These are phyloP conservation scores for Paralvinella palmiformis DNA, from an alignment of 1,140 invertebrate genomes.

Conservation along the genomic window DNA sequence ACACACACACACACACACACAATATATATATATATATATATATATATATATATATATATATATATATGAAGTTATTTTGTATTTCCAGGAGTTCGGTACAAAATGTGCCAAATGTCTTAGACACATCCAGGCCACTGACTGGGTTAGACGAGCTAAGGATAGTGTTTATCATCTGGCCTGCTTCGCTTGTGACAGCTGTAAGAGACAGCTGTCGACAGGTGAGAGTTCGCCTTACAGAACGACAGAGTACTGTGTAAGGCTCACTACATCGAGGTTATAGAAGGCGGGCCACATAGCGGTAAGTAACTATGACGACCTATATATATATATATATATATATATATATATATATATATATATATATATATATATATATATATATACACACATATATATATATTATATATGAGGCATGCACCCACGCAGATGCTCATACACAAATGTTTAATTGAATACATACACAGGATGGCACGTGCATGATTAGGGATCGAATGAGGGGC, in stretches of 20 bases:
- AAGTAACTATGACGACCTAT: too few relatives aligned
- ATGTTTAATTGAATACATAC: too few relatives aligned
- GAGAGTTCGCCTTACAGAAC: slow-evolving; percentile 94
- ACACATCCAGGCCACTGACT: slow-evolving; percentile 86
- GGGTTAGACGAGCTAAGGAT: slow-evolving; percentile 89
- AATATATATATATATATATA: background rate
- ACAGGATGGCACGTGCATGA: too few relatives aligned
- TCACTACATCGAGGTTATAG: slow-evolving; percentile 89
- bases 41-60: background rate
- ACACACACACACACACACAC: background rate
- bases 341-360: too few relatives aligned
- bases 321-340: too few relatives aligned
- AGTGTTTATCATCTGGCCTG: slow-evolving; percentile 97
- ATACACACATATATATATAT: too few relatives aligned
- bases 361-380: too few relatives aligned
- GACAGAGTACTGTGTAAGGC: slow-evolving; percentile 88
- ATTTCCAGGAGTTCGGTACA: slow-evolving; percentile 81
- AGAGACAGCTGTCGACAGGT: slow-evolving; percentile 90
- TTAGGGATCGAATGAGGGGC: too few relatives aligned
- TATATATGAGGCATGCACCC: too few relatives aligned
- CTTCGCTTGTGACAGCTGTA: slow-evolving; percentile 96
- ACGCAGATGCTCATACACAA: too few relatives aligned
- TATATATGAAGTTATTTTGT: background rate
- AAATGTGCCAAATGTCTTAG: slow-evolving; percentile 94
- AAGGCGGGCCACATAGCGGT: slow-evolving; percentile 78